Conservation (phyloP, 2,797 vertebrate genomes). For the Eutrigla gurnardus region DNA sequence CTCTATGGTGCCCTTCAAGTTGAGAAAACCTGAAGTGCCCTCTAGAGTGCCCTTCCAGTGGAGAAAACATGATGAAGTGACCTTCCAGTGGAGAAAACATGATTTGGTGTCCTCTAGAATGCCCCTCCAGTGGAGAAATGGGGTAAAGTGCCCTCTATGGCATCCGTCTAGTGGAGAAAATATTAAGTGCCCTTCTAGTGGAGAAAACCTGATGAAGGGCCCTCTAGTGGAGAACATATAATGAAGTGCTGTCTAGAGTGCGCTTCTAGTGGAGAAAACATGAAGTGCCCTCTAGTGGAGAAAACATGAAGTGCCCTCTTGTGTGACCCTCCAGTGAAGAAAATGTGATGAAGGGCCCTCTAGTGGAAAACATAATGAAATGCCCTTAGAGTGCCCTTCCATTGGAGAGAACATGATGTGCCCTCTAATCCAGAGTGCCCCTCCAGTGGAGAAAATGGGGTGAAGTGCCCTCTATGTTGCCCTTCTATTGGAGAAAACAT, state of each 20-base stretch:
- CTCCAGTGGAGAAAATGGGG: not conserved
- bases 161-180: too few relatives aligned
- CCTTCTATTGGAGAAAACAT: not conserved
- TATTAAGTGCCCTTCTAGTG: not conserved
- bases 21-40: too few relatives aligned
- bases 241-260: too few relatives aligned
- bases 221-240: not conserved
- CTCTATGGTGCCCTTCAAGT: too few relatives aligned
- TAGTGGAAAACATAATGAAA: not conserved
- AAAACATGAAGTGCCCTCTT: rapidly evolving
- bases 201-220: not conserved
- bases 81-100: too few relatives aligned
- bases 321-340: not conserved
- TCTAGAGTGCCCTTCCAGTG: too few relatives aligned
- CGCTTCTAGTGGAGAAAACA: not conserved
- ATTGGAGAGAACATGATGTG: not conserved
- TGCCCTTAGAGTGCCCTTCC: not conserved
- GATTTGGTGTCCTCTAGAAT: not conserved
- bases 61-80: too few relatives aligned
- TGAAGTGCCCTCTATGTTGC: not conserved
- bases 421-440: not conserved
- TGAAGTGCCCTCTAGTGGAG: not conserved
- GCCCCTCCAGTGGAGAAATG: not conserved
- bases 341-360: not conserved
- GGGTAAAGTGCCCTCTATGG: not conserved